Evolutionary conservation across 2,888 invertebrate genomes (phyloP), one percentile per base, ranked within the genome.

Genomic region (Empis stercorea): DNA sequence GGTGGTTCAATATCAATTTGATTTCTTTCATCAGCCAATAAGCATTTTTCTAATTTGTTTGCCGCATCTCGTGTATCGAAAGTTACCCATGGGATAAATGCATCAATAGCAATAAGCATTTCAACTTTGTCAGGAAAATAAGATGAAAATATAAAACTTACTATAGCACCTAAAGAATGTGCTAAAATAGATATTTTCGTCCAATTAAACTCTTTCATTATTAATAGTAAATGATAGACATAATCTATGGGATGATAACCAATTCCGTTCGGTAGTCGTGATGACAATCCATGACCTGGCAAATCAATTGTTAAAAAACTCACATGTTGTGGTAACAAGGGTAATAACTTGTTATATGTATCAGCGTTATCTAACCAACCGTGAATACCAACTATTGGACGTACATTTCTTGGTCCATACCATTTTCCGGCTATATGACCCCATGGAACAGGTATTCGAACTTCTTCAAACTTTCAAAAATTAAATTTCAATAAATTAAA

Each of bases 321-420:
- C 6, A 71, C 56, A 44, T 73, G 61, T 30, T 70, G 61, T 16
- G 71, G 65, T 23, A 87, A 61, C 46, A 78, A 61, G 0, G 82
- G 81, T 14, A 78, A 75, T 34, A 87, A 58, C 0, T 76, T 72
- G 64, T 86, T 83, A 71, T 78, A 87, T 0, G 81, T 76, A n/a
- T 80, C 81, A 4, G 84, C 81, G 62, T 86, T 87, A 62, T 87
- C 87, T 64, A 79, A 80, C 84, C 84, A 84, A 0, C 87, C 87
- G 61, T 87, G 87, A 1, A 86, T 57, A 1, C 79, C 79, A 39
- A 87, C 59, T 44, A 87, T 73, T 0, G 84, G 84, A 49, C 79
- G 62, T 1, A 63, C 58, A 55, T 76, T 68, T 52, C 73, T 73
- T 13, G 71, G 73, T 9, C 84, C 84, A 80, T 81, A 86, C 70